Conservation (phyloP, 2,888 invertebrate genomes). For the Tillus elongatus region DNA sequence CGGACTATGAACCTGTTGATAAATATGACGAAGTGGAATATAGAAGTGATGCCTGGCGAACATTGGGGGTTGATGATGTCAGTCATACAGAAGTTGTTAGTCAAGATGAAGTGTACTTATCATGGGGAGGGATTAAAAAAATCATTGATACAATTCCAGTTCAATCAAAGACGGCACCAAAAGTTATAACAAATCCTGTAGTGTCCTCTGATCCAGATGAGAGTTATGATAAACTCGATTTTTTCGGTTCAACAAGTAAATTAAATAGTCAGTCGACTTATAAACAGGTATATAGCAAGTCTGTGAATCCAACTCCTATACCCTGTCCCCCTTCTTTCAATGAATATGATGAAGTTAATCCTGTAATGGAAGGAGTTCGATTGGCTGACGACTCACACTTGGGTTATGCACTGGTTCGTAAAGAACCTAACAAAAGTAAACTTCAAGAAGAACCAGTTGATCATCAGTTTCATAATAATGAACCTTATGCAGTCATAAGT, state of each 20-base stretch:
- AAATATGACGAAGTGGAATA: constrained; percentile 71
- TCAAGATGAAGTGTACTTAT: constrained; percentile 38
- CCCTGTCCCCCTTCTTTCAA: constrained; percentile 45
- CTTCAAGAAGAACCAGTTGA: constrained; percentile 43
- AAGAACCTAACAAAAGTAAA: constrained; percentile 49
- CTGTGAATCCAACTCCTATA: constrained; percentile 20
- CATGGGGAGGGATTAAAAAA: constrained; percentile 39
- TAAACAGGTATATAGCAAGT: constrained; percentile 53
- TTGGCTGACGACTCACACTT: constrained; percentile 72
- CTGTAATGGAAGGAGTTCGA: constrained; percentile 58
- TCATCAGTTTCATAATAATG: constrained; percentile 65
- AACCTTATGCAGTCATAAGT: constrained; percentile 74
- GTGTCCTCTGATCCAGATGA: constrained; percentile 42
- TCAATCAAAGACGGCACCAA: constrained; percentile 39
- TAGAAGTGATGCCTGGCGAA: constrained; percentile 72
- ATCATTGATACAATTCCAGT: constrained; percentile 34
- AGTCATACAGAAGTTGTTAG: constrained; percentile 55
- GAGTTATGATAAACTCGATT: constrained; percentile 72
- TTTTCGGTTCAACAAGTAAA: constrained; percentile 69
- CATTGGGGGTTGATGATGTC: constrained; percentile 64
- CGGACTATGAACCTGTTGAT: constrained; percentile 43
- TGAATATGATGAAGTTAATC: constrained; percentile 65
- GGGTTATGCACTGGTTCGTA: constrained; percentile 70
- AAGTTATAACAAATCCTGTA: constrained; percentile 45
- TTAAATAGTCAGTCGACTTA: constrained; percentile 55